These are phyloP conservation scores for Dicrostonyx torquatus DNA, from an alignment of 2,797 vertebrate species.

Conservation along the genomic window DNA sequence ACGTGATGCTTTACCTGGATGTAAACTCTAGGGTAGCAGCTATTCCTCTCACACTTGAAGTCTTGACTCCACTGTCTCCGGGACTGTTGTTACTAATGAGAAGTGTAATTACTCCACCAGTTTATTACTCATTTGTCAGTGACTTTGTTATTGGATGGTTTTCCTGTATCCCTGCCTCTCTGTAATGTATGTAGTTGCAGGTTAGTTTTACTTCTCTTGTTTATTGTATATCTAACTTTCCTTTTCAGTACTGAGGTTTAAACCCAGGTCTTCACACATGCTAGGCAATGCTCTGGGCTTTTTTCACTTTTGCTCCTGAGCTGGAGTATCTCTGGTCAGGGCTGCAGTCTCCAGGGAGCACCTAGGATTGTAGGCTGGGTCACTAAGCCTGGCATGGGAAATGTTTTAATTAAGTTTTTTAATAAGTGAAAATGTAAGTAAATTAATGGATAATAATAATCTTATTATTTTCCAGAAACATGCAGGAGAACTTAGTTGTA, in stretches of 20 bases:
- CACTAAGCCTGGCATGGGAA: background rate
- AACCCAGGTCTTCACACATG: background rate
- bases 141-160: background rate
- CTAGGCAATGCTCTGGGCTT: background rate
- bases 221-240: background rate
- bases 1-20: background rate
- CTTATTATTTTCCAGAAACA: background rate
- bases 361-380: background rate
- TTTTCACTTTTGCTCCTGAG: background rate
- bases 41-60: background rate
- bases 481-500: slow-evolving; percentile 28
- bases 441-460: slow-evolving; percentile 24
- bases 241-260: background rate
- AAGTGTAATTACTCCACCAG: background rate
- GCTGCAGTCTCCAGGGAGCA: background rate
- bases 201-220: background rate
- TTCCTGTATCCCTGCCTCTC: slow-evolving; percentile 10
- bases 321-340: background rate
- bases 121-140: slow-evolving; percentile 4
- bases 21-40: background rate
- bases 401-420: background rate
- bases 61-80: background rate
- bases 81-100: background rate
- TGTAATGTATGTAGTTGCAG: background rate
- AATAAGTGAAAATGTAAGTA: slow-evolving; percentile 43